Percentiles rank a stretch among this genome's conserved stretches.
phyloP scores from a whole-genome alignment of 2,113 vertebrate genomes.

The Epinephelus moara region DNA sequence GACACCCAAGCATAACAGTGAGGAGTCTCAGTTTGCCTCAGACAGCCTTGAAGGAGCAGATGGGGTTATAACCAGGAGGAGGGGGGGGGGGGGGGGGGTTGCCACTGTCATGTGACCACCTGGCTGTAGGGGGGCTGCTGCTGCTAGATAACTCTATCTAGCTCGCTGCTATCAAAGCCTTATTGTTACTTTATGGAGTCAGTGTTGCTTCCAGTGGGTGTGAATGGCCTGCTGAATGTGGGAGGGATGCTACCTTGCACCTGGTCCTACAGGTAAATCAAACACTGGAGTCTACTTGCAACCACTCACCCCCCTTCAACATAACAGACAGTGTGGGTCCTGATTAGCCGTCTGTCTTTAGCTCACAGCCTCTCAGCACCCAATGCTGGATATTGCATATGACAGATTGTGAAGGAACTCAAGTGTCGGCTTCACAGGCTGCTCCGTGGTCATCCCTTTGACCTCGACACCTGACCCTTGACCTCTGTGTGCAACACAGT shows the following conservation, averaged over 20 bases:
- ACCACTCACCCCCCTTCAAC: neutral
- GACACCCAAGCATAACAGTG: slow-evolving; percentile 65
- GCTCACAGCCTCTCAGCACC: neutral
- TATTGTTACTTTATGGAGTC: neutral
- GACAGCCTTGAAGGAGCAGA: slow-evolving; percentile 67
- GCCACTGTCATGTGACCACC: slow-evolving; percentile 42
- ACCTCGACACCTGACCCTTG: slow-evolving; percentile 76
- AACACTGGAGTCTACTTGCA: neutral
- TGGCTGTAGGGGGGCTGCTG: slow-evolving; percentile 11
- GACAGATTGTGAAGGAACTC: slow-evolving; percentile 77
- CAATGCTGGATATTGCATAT: slow-evolving; percentile 12
- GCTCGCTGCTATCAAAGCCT: neutral
- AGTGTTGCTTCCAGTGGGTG: neutral
- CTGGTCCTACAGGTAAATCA: neutral
- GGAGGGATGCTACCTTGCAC: neutral
- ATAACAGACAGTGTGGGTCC: neutral
- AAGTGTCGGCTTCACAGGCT: slow-evolving; percentile 56
- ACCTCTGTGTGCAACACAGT: slow-evolving; percentile 71
- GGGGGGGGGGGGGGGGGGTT: neutral
- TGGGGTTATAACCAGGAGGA: slow-evolving; percentile 53
- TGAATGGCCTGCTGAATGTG: neutral
- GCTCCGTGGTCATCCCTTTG: slow-evolving; percentile 63
- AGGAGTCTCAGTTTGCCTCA: slow-evolving; percentile 52
- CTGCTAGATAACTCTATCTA: neutral
- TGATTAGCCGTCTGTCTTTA: slow-evolving; percentile 14